Evolutionary conservation across 1,140 invertebrate genomes (phyloP).

Genomic region (Drosophila watanabei): DNA sequence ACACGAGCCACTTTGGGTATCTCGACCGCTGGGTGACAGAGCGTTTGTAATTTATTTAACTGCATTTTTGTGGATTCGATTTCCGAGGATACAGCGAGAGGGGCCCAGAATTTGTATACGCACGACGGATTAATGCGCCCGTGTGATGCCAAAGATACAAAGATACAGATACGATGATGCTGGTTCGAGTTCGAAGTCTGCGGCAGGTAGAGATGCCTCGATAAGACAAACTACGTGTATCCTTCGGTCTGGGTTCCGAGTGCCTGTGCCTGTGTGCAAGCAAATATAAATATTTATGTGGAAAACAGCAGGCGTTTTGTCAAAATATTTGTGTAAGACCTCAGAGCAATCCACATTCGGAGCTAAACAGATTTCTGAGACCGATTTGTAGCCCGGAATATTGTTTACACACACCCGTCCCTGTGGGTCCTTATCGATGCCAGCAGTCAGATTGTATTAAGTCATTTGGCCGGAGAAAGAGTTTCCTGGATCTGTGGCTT

Average conservation of each 20-base stretch:
- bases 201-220: conserved; percentile 75
- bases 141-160: conserved; percentile 69
- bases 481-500: conserved; percentile 21
- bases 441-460: conserved; percentile 43
- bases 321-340: conserved; percentile 80
- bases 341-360: conserved; percentile 40
- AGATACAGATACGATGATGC: conserved; percentile 46
- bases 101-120: conserved; percentile 72
- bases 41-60: conserved; percentile 84
- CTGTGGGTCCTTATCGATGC: conserved; percentile 70
- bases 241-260: conserved; percentile 24
- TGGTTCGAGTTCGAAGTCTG: conserved; percentile 48
- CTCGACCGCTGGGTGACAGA: conserved; percentile 76
- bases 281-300: conserved; percentile 84
- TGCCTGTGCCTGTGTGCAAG: conserved; percentile 34
- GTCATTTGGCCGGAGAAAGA: conserved; percentile 39
- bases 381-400: conserved; percentile 63
- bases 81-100: conserved; percentile 62
- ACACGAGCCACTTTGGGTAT: not conserved
- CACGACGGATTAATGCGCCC: conserved; percentile 64
- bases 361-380: conserved; percentile 55
- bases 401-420: conserved; percentile 67
- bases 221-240: conserved; percentile 50
- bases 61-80: conserved; percentile 84
- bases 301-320: conserved; percentile 84